Base-by-base conservation (phyloP, 2,797 vertebrate genomes). In the Crocidura indochinensis region DNA sequence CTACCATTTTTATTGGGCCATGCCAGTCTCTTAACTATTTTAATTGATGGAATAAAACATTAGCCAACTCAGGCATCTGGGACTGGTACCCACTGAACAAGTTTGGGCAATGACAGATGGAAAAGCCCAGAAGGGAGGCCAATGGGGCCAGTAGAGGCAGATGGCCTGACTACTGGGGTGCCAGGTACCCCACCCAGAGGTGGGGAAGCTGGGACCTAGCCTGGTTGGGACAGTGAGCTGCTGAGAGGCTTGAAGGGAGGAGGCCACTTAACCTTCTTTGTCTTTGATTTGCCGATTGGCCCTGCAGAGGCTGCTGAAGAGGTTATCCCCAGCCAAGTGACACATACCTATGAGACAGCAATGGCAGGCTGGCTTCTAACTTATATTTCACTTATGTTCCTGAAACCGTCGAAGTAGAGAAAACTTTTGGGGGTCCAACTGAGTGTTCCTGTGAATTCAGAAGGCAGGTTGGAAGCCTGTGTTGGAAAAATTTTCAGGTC, bases 11-110 rank as follows among this genome's bases (percentile, higher is more conserved):
- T 60, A 60, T 81, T 92, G 80, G 77, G 95, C 85, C 94, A 93
- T 26, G 92, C 73, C 47, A 90, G 94, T 89, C 29, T 14, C 47
- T 62, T 76, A 38, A 77, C 81, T 93, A 83, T 90, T 93, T 95
- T 95, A 96, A 94, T 83, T 92, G 73, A 69, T 20, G 53, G 72
- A 64, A 94, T 89, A 81, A 94, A 73, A 88, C 75, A n/a, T 20
- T 6, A 85, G 49, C 75, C 73, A 73, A 2, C 68, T 82, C 38
- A 31, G 75, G 75, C 27, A 68, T 85, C 68, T 53, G 53, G 38
- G 69, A 8, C 31, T 8, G 51, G 75, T 9, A 51, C 67, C 47
- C 77, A 76, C 67, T 69, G 69, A 90, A 82, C 76, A 83, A 64
- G 80, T 93, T 10, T 77, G 90, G 82, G 83, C 73, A 60, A 9